Evolutionary conservation across 2,888 invertebrate species (phyloP).

Genomic region (Cephalotes varians): DNA sequence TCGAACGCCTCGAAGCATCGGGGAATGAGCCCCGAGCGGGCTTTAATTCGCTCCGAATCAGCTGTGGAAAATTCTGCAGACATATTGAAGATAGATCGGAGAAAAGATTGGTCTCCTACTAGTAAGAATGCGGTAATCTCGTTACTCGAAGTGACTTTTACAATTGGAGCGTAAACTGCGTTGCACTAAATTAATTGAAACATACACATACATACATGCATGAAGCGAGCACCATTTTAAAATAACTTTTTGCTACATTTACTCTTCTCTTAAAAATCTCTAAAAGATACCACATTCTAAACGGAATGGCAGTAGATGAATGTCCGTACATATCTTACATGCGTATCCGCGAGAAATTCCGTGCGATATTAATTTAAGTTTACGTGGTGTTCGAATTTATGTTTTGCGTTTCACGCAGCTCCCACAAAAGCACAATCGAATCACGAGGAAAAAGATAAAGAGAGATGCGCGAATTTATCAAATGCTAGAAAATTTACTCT

Average conservation of each 20-base stretch:
- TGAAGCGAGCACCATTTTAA: not conserved
- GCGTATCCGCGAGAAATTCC: conserved; percentile 54
- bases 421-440: conserved; percentile 40
- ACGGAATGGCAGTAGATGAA: conserved; percentile 24
- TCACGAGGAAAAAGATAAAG: not conserved
- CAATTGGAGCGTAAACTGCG: not conserved
- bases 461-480: conserved; percentile 41
- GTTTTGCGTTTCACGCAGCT: not conserved
- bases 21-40: conserved; percentile 39
- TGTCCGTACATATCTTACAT: conserved; percentile 9
- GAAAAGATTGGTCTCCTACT: not conserved
- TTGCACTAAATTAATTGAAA: not conserved
- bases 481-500: conserved; percentile 33
- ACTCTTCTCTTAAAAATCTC: not conserved
- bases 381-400: conserved; percentile 38
- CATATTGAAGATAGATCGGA: not conserved
- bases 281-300: not conserved
- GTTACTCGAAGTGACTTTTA: not conserved
- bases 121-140: not conserved
- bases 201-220: not conserved
- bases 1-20: conserved; percentile 57
- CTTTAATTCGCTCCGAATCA: conserved; percentile 34
- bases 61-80: conserved; percentile 2
- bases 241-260: not conserved
- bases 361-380: conserved; percentile 42